Base-by-base conservation (phyloP, 2,113 vertebrate genomes). In the Pelecanoides urinatrix region DNA sequence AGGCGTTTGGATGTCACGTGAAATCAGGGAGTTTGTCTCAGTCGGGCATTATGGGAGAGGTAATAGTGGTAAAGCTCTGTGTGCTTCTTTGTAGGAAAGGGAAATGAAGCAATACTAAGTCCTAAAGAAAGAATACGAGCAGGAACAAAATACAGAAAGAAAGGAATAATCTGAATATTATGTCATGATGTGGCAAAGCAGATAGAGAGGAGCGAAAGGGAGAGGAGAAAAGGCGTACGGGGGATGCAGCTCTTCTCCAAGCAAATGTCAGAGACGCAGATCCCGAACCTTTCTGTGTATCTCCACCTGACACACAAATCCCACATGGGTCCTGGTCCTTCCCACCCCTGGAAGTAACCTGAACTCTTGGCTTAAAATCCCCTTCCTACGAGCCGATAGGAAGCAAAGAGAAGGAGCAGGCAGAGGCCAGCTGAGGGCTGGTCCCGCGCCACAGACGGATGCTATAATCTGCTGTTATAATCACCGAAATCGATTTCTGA, bases 401-500 rank as follows among this genome's bases (percentile, higher is more conserved):
- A 70, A 49, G 32, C 36, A 61, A 85, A 23, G 4, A 65, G 47
- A 45, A 44, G 71, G 40, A 90, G 32, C 6, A 47, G 49, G 63
- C 77, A 81, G 49, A 59, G 70, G 78, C 59, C 56, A 75, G 52
- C 59, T 34, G 68, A 50, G 42, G 26, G 40, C 72, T 83, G 72
- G 36, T 74, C 47, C 49, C n/a, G 36, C 0, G 0, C 38, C 19
- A 2, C 68, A 34, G n/a, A 3, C 9, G 38, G 32, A 74, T 58
- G 36, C 59, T 84, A 2, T 83, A 86, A 91, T 95, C 82, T 63
- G 4, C 80, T 73, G 16, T 61, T 77, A 26, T 29, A 80, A 97
- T 61, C 95, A 65, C 80, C 95, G 89, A 50, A 97, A 97, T 97
- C 34, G 18, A 95, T 75, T 94, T 83, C 94, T 82, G 71, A 63